A percentile compares a stretch with the other conserved stretches of the same genome.
Conservation (phyloP, 2,888 invertebrate species). For the Protophormia terraenovae region DNA sequence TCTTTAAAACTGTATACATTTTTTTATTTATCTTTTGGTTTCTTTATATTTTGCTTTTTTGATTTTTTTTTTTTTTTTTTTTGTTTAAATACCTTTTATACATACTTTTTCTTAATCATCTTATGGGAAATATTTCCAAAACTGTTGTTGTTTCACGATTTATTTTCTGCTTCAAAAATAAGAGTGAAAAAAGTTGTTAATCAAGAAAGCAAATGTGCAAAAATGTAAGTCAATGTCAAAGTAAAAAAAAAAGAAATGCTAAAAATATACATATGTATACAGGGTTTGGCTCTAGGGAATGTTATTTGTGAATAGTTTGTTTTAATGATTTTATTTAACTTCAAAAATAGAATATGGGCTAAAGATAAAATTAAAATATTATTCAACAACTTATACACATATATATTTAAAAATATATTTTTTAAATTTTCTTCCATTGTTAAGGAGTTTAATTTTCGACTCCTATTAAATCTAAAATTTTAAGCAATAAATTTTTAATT, state of each 20-base stretch:
- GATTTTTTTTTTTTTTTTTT: too few species aligned
- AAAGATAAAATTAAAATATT: too few species aligned
- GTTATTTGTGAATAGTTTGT: not conserved
- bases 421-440: too few species aligned
- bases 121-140: constrained; percentile 34
- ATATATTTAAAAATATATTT: too few species aligned
- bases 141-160: not conserved
- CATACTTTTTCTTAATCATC: constrained; percentile 18
- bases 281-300: not conserved
- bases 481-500: too few species aligned
- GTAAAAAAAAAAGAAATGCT: constrained; percentile 47
- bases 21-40: constrained; percentile 14
- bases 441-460: too few species aligned
- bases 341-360: too few species aligned
- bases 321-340: too few species aligned
- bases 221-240: constrained; percentile 65
- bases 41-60: not conserved
- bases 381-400: too few species aligned
- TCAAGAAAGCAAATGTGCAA: constrained; percentile 55
- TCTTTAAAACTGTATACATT: not conserved
- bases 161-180: constrained; percentile 3
- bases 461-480: too few species aligned
- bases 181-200: constrained; percentile 37
- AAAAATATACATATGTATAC: not conserved
- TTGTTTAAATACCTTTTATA: too few species aligned